phyloP scores from a whole-genome alignment of 1,140 invertebrate genomes.

The Daktulosphaira vitifoliae region DNA sequence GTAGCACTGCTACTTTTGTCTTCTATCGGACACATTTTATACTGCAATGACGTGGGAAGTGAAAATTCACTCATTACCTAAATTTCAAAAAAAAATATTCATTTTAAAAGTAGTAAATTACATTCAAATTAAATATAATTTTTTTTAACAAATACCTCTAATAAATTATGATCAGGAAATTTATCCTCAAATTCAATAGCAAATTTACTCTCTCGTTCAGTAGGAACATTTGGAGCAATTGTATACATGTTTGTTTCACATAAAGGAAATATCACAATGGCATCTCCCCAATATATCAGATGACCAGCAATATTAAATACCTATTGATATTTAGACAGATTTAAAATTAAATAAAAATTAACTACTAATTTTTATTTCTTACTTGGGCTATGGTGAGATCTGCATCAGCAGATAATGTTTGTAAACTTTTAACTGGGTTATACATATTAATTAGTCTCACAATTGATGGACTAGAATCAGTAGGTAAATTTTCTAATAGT shows the following conservation, averaged over 20 bases:
- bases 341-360: conserved; percentile 5
- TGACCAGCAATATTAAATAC: conserved; percentile 75
- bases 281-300: conserved; percentile 92
- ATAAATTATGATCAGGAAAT: conserved; percentile 60
- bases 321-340: too few relatives aligned
- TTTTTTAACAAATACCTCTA: conserved; percentile 51
- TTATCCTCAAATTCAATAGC: conserved; percentile 67
- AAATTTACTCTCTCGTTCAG: conserved; percentile 58
- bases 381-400: conserved; percentile 79
- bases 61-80: conserved; percentile 82
- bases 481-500: conserved; percentile 68
- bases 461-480: conserved; percentile 78
- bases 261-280: conserved; percentile 91
- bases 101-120: too few relatives aligned
- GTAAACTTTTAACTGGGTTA: conserved; percentile 81
- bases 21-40: conserved; percentile 62
- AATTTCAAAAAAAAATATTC: conserved; percentile 39
- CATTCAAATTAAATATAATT: too few relatives aligned
- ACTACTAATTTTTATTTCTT: conserved; percentile 33
- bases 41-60: conserved; percentile 74
- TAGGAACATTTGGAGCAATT: conserved; percentile 71
- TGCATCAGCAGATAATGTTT: conserved; percentile 80
- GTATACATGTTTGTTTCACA: conserved; percentile 95
- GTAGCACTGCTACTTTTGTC: conserved; percentile 54
- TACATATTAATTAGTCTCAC: conserved; percentile 71